A percentile compares a stretch with the other conserved stretches of the same genome.
phyloP scores from a whole-genome alignment of 2,113 vertebrate species.

The Dicentrarchus labrax region DNA sequence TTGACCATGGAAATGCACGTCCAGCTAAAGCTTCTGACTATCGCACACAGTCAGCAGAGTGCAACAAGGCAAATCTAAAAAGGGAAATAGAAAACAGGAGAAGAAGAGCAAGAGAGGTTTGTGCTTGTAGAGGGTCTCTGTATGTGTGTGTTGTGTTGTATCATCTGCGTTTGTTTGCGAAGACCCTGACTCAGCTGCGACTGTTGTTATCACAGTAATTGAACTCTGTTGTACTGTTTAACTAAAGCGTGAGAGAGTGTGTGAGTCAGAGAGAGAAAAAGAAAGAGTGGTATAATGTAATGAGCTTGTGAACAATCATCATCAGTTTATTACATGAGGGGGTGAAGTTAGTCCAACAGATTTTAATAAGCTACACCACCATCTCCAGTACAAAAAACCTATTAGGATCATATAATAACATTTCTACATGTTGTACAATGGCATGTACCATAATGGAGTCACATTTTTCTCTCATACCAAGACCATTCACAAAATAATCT shows the following conservation, averaged over 20 bases:
- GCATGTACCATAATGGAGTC: slow-evolving; percentile 34
- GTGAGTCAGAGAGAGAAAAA: neutral
- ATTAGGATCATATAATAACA: slow-evolving; percentile 45
- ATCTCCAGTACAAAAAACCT: slow-evolving; percentile 21
- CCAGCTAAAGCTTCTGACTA: slow-evolving; percentile 15
- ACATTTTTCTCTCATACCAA: slow-evolving; percentile 14
- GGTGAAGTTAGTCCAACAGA: slow-evolving; percentile 38
- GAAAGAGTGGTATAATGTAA: slow-evolving; percentile 35
- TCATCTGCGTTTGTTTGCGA: slow-evolving; percentile 12
- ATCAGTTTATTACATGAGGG: slow-evolving; percentile 44
- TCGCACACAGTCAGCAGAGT: slow-evolving; percentile 2
- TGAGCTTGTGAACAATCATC: slow-evolving; percentile 51
- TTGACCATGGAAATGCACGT: slow-evolving; percentile 22
- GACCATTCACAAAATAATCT: slow-evolving; percentile 38
- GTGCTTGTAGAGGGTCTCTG: slow-evolving; percentile 10
- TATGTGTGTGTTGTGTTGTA: slow-evolving; percentile 23
- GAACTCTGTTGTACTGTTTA: slow-evolving; percentile 36
- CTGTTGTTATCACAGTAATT: slow-evolving; percentile 37
- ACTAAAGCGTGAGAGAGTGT: slow-evolving; percentile 3
- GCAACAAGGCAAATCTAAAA: slow-evolving; percentile 1
- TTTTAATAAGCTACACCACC: slow-evolving; percentile 61
- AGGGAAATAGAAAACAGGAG: neutral
- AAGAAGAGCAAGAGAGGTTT: neutral
- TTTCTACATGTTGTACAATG: slow-evolving; percentile 16
- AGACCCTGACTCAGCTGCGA: slow-evolving; percentile 51